A percentile compares a stretch with the other conserved stretches of the same genome.
These are phyloP conservation scores for Pseudochirops corinnae DNA, from an alignment of 2,797 vertebrate genomes.

Conservation along the genomic window DNA sequence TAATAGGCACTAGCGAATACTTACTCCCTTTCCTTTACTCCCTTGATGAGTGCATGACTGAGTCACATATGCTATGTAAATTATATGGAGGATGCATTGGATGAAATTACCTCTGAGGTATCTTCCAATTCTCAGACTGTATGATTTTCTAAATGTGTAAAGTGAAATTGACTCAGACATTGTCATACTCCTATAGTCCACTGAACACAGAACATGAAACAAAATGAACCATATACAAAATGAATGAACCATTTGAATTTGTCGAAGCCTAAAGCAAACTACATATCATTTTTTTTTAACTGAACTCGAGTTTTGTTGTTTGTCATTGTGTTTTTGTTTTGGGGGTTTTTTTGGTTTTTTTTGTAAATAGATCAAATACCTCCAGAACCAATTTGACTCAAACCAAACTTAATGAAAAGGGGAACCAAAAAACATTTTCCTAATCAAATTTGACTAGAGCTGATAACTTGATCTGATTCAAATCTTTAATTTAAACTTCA, in stretches of 20 bases:
- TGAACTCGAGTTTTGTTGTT: too few species aligned
- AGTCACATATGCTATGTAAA: too few species aligned
- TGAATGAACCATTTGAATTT: neutral
- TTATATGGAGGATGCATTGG: neutral
- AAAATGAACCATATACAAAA: neutral
- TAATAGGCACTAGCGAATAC: too few species aligned
- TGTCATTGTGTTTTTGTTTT: too few species aligned
- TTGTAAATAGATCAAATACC: neutral
- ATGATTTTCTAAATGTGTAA: neutral
- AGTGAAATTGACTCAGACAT: neutral
- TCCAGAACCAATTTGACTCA: neutral
- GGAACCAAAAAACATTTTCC: neutral
- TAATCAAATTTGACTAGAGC: neutral
- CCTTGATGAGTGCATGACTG: too few species aligned
- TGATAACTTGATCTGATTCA: neutral
- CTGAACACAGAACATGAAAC: neutral
- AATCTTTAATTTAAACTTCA: neutral
- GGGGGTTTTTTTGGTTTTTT: too few species aligned
- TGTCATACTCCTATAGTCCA: neutral
- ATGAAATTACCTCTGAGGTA: neutral
- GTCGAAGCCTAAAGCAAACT: neutral
- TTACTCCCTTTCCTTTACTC: too few species aligned
- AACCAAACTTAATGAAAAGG: neutral
- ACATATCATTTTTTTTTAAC: neutral
- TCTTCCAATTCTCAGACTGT: neutral